phyloP scores from a whole-genome alignment of 2,113 vertebrate genomes.

The Rattus norvegicus region GRCr8 NC_086032.1:73607001-73607500 shows the following conservation, averaged over 20 bases:
- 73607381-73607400: neutral
- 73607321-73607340: neutral
- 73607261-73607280: neutral
- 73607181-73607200: rapidly evolving
- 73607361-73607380: neutral
- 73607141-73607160: neutral
- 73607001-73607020: neutral
- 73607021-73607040: neutral
- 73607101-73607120: neutral
- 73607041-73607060: neutral
- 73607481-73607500: rapidly evolving
- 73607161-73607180: neutral
- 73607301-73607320: neutral
- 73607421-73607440: neutral
- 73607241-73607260: neutral
- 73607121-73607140: neutral
- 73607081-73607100: neutral
- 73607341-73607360: neutral
- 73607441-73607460: neutral
- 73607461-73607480: neutral
- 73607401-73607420: neutral
- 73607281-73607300: neutral
- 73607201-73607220: neutral
- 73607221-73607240: neutral
- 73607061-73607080: neutral